Percentiles rank a stretch among this genome's conserved stretches.
Evolutionary conservation across 2,888 invertebrate species (phyloP).

Genomic region (Prionchulus punctatus): DNA sequence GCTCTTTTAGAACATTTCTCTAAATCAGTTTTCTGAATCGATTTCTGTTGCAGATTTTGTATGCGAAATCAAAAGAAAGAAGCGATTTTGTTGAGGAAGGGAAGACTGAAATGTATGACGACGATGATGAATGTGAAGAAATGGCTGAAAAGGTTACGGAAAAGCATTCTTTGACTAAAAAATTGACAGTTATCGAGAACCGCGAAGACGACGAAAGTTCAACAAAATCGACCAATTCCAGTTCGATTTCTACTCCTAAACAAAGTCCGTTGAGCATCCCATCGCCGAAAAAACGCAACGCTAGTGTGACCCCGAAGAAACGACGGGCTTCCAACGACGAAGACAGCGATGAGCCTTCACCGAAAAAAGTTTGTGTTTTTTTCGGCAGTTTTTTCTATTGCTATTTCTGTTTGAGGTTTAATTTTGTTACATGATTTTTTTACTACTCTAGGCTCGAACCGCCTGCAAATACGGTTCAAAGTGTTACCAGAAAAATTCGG

Average conservation of each 20-base stretch:
- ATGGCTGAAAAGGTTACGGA: not conserved
- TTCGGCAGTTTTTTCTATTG: no score
- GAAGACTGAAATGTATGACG: constrained; percentile 15
- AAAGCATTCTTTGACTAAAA: not conserved
- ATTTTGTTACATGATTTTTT: no score
- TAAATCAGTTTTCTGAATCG: not conserved
- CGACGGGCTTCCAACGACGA: no score
- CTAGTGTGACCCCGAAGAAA: no score
- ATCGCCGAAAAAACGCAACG: no score
- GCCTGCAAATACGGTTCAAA: constrained; percentile 30
- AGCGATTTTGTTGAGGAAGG: constrained; percentile 21
- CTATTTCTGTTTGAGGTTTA: no score
- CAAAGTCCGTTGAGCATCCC: not conserved
- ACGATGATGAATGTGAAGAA: constrained; percentile 17
- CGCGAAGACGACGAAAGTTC: no score
- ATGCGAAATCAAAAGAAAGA: constrained; percentile 31
- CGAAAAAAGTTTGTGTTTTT: not conserved
- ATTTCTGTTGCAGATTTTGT: not conserved
- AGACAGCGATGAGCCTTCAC: not conserved
- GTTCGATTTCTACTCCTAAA: not conserved
- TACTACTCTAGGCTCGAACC: not conserved
- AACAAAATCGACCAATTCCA: no score
- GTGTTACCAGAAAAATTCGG: constrained; percentile 33
- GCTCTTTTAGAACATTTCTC: not conserved
- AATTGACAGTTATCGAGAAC: no score